These are phyloP conservation scores for Andrena haemorrhoa DNA, from an alignment of 2,888 invertebrate genomes.

Conservation along the genomic window DNA sequence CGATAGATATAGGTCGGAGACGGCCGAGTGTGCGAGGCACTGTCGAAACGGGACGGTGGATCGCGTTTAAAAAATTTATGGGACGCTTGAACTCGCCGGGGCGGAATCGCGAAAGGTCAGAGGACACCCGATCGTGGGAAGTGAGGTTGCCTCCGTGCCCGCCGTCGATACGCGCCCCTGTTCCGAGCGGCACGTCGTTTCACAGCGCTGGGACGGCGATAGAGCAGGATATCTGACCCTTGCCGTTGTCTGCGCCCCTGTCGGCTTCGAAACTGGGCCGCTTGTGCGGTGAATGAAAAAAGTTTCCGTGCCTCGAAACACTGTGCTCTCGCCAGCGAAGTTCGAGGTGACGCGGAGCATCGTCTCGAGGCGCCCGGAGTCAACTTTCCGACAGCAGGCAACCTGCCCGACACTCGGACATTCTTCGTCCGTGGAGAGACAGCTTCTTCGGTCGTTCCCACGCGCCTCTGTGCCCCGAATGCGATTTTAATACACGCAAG, in stretches of 20 bases:
- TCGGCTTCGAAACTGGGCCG: constrained; percentile 12
- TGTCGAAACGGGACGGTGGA: constrained; percentile 11
- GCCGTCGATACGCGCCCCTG: neutral
- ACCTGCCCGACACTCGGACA: neutral
- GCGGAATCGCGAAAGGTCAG: constrained; percentile 45
- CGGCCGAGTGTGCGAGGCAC: neutral
- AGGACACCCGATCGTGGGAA: constrained; percentile 8
- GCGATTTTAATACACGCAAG: neutral
- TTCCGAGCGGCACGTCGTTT: neutral
- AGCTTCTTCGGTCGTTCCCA: neutral
- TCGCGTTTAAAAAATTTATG: constrained; percentile 42
- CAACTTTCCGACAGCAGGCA: neutral
- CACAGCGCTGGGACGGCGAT: neutral
- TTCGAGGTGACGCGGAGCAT: neutral
- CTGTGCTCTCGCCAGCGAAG: neutral
- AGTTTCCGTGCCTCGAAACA: neutral
- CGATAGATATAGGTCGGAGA: neutral
- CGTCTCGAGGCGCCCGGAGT: neutral
- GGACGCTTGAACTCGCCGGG: constrained; percentile 1
- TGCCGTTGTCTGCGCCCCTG: neutral
- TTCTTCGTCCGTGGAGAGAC: neutral
- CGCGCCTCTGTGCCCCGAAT: neutral
- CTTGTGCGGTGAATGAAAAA: neutral
- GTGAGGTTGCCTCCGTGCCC: neutral
- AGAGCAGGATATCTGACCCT: constrained; percentile 8